Evolutionary conservation across 1,140 invertebrate genomes (phyloP).

Genomic region (Pachyrhynchus sulphureomaculatus): DNA sequence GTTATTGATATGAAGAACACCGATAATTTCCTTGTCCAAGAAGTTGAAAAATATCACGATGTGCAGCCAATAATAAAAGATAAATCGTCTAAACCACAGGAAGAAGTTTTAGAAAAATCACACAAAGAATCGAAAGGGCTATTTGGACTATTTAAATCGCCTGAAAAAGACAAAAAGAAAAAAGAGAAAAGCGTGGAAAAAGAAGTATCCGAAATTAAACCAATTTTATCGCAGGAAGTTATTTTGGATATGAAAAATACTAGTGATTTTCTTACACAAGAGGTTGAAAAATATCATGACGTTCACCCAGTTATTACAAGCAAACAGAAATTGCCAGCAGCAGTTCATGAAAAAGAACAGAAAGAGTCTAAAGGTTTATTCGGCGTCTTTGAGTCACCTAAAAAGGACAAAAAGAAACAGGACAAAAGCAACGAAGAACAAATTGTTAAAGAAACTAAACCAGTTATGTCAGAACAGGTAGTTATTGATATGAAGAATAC

Average conservation of each 20-base stretch:
- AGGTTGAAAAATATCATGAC: constrained; percentile 26
- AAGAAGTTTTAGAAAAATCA: not conserved
- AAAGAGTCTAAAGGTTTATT: constrained; percentile 7
- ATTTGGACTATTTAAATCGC: constrained; percentile 33
- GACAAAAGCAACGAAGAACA: not conserved
- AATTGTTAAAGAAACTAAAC: not conserved
- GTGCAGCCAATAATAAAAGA: constrained; percentile 5
- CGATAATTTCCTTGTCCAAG: constrained; percentile 20
- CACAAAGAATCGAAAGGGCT: constrained; percentile 29
- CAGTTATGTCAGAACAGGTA: constrained; percentile 6
- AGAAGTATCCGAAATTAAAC: not conserved
- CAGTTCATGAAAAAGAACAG: constrained; percentile 1
- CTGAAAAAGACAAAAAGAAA: constrained; percentile 17
- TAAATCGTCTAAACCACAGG: not conserved
- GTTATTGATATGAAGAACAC: constrained; percentile 18
- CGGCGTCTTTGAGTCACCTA: not conserved
- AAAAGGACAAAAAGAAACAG: constrained; percentile 15
- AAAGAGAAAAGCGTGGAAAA: constrained; percentile 18
- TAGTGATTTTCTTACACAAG: constrained; percentile 17
- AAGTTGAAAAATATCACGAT: constrained; percentile 32
- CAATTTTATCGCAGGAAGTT: constrained; percentile 6
- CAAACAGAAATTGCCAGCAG: not conserved
- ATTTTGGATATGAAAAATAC: constrained; percentile 12
- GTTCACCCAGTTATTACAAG: constrained; percentile 16
- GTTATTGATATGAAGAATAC: constrained; percentile 18